A percentile compares a stretch with the other conserved stretches of the same genome.
phyloP scores from a whole-genome alignment of 2,797 vertebrate species.

The Clamator glandarius region DNA sequence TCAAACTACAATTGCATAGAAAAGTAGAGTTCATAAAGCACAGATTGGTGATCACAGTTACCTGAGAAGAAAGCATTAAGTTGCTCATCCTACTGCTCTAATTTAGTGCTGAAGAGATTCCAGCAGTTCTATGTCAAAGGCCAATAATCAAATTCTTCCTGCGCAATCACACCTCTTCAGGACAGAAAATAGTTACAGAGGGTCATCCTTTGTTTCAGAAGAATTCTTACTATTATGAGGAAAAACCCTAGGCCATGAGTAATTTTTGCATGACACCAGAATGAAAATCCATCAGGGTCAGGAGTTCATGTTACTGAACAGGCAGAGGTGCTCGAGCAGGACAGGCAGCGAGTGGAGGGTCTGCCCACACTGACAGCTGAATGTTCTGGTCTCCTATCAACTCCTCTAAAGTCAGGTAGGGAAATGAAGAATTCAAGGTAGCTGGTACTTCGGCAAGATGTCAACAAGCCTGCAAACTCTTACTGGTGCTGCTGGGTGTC shows the following conservation, averaged over 20 bases:
- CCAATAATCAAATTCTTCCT: background rate
- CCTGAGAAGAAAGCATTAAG: background rate
- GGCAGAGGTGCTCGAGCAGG: background rate
- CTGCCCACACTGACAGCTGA: background rate
- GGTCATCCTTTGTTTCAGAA: background rate
- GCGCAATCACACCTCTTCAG: background rate
- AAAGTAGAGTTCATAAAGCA: background rate
- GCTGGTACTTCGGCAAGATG: background rate
- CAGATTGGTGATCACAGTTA: background rate
- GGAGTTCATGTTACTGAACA: too few species aligned
- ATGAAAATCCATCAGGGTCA: background rate
- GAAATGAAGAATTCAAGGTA: background rate
- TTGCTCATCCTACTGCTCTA: background rate
- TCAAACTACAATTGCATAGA: background rate
- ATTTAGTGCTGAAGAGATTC: background rate
- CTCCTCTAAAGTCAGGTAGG: background rate
- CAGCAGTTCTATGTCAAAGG: background rate
- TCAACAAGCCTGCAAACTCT: background rate
- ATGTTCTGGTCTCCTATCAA: background rate
- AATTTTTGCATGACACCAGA: background rate
- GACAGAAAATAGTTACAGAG: background rate
- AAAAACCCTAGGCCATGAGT: background rate
- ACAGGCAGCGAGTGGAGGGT: fast-evolving
- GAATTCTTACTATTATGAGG: background rate
- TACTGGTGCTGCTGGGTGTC: background rate